Percentiles rank a stretch among this genome's conserved stretches.
Conservation (phyloP, 2,888 invertebrate genomes). For the Drosophila bunnanda region DNA sequence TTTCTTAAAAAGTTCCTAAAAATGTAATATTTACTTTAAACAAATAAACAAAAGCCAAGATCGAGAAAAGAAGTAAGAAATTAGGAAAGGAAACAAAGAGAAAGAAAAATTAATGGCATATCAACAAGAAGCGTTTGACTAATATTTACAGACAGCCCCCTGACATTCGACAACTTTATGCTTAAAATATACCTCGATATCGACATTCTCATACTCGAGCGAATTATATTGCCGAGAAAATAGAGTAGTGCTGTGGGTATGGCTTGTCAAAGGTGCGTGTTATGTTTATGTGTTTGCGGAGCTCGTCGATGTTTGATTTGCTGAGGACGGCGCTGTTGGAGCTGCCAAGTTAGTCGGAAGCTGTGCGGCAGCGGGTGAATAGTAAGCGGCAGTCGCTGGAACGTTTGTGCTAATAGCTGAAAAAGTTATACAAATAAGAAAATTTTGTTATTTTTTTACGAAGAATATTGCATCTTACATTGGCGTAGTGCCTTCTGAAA, state of each 20-base stretch:
- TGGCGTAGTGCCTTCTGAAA: constrained; percentile 83
- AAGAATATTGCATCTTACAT: constrained; percentile 64
- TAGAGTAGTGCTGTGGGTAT: constrained; percentile 55
- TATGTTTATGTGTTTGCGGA: constrained; percentile 63
- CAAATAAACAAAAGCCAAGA: constrained; percentile 68
- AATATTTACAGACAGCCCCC: constrained; percentile 75
- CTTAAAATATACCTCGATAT: constrained; percentile 60
- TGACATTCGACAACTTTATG: constrained; percentile 61
- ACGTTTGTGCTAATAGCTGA: constrained; percentile 75
- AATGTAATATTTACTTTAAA: constrained; percentile 64
- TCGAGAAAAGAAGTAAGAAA: constrained; percentile 28
- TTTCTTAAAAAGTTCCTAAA: constrained; percentile 70
- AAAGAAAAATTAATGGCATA: constrained; percentile 57
- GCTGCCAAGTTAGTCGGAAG: constrained; percentile 65
- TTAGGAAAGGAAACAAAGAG: constrained; percentile 55
- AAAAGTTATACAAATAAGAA: background rate
- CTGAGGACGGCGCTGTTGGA: constrained; percentile 59
- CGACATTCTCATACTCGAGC: constrained; percentile 43
- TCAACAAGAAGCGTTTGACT: constrained; percentile 73
- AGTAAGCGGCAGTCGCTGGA: constrained; percentile 68
- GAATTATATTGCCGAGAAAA: constrained; percentile 51
- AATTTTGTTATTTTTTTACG: background rate
- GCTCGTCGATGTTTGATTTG: constrained; percentile 63
- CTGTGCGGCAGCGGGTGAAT: constrained; percentile 69
- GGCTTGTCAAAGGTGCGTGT: constrained; percentile 68